Conservation (phyloP, 2,113 vertebrate genomes). For the Anolis sagrei region DNA sequence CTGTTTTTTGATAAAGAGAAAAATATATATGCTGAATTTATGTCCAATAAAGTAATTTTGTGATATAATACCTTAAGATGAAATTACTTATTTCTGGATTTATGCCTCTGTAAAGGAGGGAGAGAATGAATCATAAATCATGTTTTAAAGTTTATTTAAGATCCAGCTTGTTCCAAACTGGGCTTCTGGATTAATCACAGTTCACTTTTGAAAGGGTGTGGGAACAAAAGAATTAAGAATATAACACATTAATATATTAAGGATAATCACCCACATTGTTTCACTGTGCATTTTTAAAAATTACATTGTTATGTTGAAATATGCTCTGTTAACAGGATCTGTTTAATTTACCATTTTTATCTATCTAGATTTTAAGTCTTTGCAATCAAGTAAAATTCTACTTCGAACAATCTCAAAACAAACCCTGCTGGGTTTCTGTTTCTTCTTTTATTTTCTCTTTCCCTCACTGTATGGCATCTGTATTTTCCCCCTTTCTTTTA, state of each 20-base stretch:
- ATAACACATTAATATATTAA: not conserved
- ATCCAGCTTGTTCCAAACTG: not conserved
- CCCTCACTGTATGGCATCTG: not conserved
- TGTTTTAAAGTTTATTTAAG: not conserved
- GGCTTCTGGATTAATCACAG: not conserved
- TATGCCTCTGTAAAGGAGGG: not conserved
- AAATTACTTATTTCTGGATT: not conserved
- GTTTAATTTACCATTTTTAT: not conserved
- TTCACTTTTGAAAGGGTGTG: not conserved
- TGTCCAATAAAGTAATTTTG: constrained; percentile 4
- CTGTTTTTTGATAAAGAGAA: not conserved
- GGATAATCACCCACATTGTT: too few species aligned
- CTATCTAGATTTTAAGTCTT: not conserved
- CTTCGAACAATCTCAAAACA: constrained; percentile 5
- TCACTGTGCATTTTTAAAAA: not conserved
- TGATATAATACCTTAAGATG: not conserved
- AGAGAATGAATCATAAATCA: not conserved
- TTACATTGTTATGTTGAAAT: not conserved
- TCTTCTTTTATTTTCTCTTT: not conserved
- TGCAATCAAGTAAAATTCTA: constrained; percentile 29
- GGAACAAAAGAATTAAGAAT: not conserved
- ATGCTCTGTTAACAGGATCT: constrained; percentile 17
- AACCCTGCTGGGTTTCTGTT: not conserved
- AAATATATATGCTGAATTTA: not conserved
- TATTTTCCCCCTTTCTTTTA: not conserved